phyloP scores from a whole-genome alignment of 2,888 invertebrate genomes.

The Heliconius sara region DNA sequence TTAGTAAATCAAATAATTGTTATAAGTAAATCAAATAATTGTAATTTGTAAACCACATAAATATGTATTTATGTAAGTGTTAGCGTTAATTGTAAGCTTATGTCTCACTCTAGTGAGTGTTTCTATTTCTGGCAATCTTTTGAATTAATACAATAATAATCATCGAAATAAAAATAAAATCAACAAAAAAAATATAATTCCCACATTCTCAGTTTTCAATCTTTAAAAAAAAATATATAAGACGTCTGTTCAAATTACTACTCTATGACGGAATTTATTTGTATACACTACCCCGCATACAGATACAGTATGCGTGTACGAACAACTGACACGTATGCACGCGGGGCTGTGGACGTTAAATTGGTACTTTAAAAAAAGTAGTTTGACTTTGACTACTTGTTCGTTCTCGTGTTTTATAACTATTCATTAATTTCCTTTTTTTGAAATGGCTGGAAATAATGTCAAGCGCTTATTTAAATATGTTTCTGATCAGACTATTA shows the following conservation, averaged over 20 bases:
- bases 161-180: neutral
- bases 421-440: conserved; percentile 46
- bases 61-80: neutral
- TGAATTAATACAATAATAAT: neutral
- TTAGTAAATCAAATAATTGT: neutral
- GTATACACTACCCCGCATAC: conserved; percentile 27
- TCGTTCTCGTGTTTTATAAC: conserved; percentile 38
- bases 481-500: conserved; percentile 61
- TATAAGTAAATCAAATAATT: neutral
- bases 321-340: conserved; percentile 44
- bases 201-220: neutral
- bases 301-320: conserved; percentile 20
- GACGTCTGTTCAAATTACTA: neutral
- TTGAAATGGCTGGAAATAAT: conserved; percentile 65
- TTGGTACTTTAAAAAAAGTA: conserved; percentile 30
- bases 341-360: conserved; percentile 36
- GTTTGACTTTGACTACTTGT: conserved; percentile 40
- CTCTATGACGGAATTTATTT: conserved; percentile 31
- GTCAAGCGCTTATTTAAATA: conserved; percentile 68
- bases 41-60: neutral
- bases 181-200: neutral
- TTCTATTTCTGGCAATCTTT: neutral
- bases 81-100: neutral
- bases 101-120: neutral
- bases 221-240: neutral